These are phyloP conservation scores for Papilio helenus DNA, from an alignment of 1,140 invertebrate genomes.

Conservation along the genomic window DNA sequence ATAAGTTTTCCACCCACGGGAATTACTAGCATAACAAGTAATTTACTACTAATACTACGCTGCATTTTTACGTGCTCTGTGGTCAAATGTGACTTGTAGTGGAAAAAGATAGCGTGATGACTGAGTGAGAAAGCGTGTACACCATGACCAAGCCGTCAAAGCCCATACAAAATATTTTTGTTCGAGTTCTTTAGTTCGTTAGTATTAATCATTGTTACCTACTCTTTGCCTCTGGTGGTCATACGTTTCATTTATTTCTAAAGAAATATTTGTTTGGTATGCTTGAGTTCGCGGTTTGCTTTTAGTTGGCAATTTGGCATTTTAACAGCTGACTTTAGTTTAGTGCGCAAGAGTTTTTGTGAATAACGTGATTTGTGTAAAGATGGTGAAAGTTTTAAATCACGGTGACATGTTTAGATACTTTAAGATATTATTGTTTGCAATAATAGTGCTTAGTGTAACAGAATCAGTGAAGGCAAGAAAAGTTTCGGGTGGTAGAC, in stretches of 20 bases:
- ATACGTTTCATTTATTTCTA: background rate
- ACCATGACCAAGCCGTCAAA: too few relatives aligned
- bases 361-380: conserved; percentile 39
- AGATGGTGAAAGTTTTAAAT: conserved; percentile 42
- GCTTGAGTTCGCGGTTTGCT: background rate
- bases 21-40: too few relatives aligned
- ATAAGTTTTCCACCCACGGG: too few relatives aligned
- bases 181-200: too few relatives aligned
- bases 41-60: too few relatives aligned
- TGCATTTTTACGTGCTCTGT: too few relatives aligned
- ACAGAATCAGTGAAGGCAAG: conserved; percentile 54
- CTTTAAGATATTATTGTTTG: conserved; percentile 52
- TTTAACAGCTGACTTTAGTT: conserved; percentile 33
- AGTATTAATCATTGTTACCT: background rate
- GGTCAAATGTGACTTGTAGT: too few relatives aligned
- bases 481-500: conserved; percentile 55
- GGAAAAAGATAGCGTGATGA: too few relatives aligned
- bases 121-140: too few relatives aligned
- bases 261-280: too few relatives aligned
- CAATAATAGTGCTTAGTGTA: conserved; percentile 55
- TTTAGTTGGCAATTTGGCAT: background rate
- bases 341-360: conserved; percentile 53
- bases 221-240: background rate
- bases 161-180: too few relatives aligned
- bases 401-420: conserved; percentile 49